Percentiles rank a stretch among this genome's conserved stretches.
phyloP scores from a whole-genome alignment of 2,113 vertebrate genomes.

The Ptychochromis oligacanthus region DNA sequence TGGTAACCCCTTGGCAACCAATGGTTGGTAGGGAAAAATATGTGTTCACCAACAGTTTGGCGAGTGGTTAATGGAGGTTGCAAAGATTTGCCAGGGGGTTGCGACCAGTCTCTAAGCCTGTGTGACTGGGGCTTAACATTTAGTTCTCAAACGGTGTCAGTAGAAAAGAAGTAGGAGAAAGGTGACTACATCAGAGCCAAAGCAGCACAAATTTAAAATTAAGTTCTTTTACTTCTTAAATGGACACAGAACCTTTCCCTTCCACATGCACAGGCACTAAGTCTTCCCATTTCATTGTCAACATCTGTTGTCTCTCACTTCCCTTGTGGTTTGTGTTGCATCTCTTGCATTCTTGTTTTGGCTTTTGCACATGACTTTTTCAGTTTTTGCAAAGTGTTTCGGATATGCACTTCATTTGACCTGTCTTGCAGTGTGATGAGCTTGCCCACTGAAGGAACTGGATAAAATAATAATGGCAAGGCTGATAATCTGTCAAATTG shows the following conservation, averaged over 20 bases:
- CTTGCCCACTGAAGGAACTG: background rate
- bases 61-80: background rate
- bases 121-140: background rate
- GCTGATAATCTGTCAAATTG: background rate
- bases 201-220: background rate
- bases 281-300: background rate
- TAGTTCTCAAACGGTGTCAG: background rate
- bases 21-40: background rate
- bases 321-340: background rate
- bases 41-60: background rate
- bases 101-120: background rate
- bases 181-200: background rate
- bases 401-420: too few species aligned
- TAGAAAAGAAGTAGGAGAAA: too few species aligned
- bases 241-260: background rate
- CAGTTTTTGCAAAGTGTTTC: too few species aligned
- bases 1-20: background rate
- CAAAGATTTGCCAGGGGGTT: background rate
- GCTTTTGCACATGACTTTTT: background rate
- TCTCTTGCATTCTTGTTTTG: background rate
- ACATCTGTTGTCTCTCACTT: background rate
- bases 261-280: background rate
- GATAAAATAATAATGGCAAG: background rate
- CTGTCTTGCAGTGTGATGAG: background rate
- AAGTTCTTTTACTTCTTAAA: background rate